Conservation (phyloP, 2,888 invertebrate genomes). For the Eilema depressum region DNA sequence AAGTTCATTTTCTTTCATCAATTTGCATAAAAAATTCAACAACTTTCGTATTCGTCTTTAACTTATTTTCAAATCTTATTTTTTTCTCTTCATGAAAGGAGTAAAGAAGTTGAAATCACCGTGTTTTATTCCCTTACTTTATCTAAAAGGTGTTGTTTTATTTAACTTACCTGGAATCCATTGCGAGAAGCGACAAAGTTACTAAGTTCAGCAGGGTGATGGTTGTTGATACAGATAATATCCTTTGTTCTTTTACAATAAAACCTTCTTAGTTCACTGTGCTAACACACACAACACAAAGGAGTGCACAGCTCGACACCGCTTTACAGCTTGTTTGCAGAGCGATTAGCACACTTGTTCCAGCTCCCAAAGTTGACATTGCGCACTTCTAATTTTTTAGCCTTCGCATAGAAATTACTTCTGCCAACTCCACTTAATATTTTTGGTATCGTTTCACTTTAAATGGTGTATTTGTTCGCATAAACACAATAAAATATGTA, state of each 20-base stretch:
- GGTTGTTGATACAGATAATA: constrained; percentile 57
- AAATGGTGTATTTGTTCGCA: constrained; percentile 54
- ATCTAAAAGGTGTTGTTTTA: constrained; percentile 22
- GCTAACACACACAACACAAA: constrained; percentile 76
- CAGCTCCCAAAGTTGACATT: constrained; percentile 81
- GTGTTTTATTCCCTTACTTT: constrained; percentile 18
- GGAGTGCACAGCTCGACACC: constrained; percentile 66
- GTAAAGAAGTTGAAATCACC: background rate
- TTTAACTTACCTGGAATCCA: constrained; percentile 73
- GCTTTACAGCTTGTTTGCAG: constrained; percentile 78
- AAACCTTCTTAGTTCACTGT: constrained; percentile 69
- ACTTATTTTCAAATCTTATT: background rate
- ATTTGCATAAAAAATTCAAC: background rate
- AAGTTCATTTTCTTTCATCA: background rate
- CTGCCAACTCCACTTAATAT: constrained; percentile 64
- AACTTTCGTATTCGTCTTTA: background rate
- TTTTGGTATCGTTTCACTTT: constrained; percentile 62
- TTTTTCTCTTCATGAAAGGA: background rate
- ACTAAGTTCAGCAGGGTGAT: constrained; percentile 53
- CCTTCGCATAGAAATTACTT: constrained; percentile 76
- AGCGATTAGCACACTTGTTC: constrained; percentile 81
- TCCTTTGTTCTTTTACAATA: constrained; percentile 70
- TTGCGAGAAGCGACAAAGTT: constrained; percentile 60
- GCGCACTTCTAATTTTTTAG: constrained; percentile 81
- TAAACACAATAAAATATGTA: constrained; percentile 49